These are phyloP conservation scores for Neolamprologus sp. DNA, from an alignment of 2,113 vertebrate genomes.

Conservation along the genomic window DNA sequence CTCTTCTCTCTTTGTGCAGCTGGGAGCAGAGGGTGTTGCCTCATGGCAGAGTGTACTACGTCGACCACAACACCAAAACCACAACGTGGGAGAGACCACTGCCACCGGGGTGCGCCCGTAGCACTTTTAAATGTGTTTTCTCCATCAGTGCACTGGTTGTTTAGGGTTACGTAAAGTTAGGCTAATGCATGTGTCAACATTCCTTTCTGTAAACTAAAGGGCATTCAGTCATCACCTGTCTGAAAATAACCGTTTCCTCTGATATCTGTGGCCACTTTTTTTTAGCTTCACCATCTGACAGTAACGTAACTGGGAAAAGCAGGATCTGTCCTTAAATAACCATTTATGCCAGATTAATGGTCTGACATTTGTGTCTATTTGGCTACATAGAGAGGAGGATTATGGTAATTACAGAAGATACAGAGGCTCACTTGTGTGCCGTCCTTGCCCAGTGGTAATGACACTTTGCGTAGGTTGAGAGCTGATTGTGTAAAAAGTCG, in stretches of 20 bases:
- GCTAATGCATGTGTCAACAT: neutral
- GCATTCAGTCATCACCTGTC: neutral
- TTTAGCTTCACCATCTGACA: neutral
- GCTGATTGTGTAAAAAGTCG: neutral
- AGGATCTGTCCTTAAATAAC: neutral
- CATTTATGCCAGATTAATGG: neutral
- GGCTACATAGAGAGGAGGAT: neutral
- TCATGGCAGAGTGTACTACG: constrained; percentile 93
- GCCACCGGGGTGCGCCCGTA: constrained; percentile 83
- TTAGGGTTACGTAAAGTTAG: neutral
- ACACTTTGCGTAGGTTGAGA: neutral
- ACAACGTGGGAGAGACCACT: constrained; percentile 98
- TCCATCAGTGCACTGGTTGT: neutral
- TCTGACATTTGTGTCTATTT: neutral
- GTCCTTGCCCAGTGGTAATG: neutral
- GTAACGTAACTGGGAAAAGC: neutral
- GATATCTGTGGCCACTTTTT: neutral
- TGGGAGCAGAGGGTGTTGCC: constrained; percentile 96
- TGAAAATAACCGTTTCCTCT: neutral
- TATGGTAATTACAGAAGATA: neutral
- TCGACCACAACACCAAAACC: constrained; percentile 98
- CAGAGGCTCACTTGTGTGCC: neutral
- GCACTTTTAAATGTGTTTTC: neutral
- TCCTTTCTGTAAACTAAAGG: neutral
- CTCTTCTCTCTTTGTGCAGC: constrained; percentile 53